These are phyloP conservation scores for Pedionomus torquatus DNA, from an alignment of 2,113 vertebrate species.

Conservation along the genomic window DNA sequence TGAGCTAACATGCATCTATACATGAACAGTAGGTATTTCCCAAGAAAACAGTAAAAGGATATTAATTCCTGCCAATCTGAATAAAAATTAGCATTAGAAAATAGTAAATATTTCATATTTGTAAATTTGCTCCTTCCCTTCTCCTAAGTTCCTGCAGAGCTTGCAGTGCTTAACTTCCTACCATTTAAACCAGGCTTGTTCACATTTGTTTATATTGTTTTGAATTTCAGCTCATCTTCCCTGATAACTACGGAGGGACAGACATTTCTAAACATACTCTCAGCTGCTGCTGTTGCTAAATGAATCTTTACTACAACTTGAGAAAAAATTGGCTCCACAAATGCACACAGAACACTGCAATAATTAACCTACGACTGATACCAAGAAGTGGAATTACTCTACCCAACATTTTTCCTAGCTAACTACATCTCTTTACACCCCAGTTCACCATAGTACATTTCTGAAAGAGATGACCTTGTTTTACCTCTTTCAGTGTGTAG, in stretches of 20 bases:
- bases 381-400: background rate
- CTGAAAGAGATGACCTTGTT: constrained; percentile 42
- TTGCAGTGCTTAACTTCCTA: background rate
- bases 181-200: background rate
- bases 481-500: constrained; percentile 32
- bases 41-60: background rate
- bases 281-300: background rate
- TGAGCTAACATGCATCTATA: background rate
- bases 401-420: background rate
- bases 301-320: background rate
- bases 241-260: background rate
- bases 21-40: background rate
- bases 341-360: background rate
- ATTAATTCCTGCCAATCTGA: background rate
- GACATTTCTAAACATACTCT: background rate
- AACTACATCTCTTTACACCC: background rate
- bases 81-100: background rate
- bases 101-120: background rate
- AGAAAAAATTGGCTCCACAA: background rate
- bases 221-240: background rate
- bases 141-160: background rate
- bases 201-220: background rate
- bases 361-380: background rate
- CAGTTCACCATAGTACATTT: background rate
- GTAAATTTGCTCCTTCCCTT: background rate